Base-by-base conservation (phyloP, 2,888 invertebrate genomes). In the Pantelozetes paolii region DNA sequence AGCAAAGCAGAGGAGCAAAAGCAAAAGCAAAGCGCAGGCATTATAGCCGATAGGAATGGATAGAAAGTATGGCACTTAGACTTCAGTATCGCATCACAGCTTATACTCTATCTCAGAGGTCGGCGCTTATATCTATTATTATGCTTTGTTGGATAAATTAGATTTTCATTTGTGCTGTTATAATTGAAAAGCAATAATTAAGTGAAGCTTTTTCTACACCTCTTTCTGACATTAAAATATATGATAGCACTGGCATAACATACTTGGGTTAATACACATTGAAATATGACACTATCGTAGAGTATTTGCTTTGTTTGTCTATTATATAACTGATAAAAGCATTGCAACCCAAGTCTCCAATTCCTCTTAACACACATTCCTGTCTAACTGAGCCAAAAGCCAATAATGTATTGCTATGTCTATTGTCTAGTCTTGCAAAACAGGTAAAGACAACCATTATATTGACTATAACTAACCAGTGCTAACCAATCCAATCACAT, bases 101-200 rank as follows among this genome's bases (percentile, higher is more conserved):
- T 5, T 20, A 8, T 40, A 3, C 64, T 18, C 36, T 67, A 42
- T 67, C 23, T 9, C 8, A 32, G 23, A 67, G 67, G 67, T 67
- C 42, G 67, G 23, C 67, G 67, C 67, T 67, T 67, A 67, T 67
- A 67, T 67, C 67, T 42, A 67, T 42, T 67, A 42, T 67, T 11
- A 40, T 67, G 67, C 67, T 67, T 67, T 67, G 67, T 67, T 42
- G n/a, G 67, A 67, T 67, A 67, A 67, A 67, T 67, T 67, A 67
- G 36, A 42, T 67, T 67, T 67, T 67, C 67, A 67, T 67, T 67
- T 67, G 67, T 42, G 32, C 62, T 67, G 32, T 67, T 67, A 67
- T 67, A 40, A 67, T 67, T 67, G 67, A 40, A 64, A 67, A 67
- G 67, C 67, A 67, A 67, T 67, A 67, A 67, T 67, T 67, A 67